Conservation (phyloP, 2,797 vertebrate species). For the Syngnathus acus region DNA sequence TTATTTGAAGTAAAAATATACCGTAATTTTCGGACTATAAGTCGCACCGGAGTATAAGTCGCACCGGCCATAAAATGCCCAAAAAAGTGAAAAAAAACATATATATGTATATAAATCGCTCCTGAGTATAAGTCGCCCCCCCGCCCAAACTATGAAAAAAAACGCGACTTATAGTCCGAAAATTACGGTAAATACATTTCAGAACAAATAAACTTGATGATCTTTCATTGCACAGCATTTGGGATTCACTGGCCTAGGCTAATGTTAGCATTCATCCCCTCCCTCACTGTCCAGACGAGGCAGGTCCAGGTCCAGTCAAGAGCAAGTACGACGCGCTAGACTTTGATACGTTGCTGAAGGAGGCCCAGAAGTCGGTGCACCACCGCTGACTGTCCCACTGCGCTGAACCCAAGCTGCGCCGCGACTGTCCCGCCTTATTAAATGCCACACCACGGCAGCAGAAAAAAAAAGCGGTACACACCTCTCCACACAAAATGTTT, state of each 20-base stretch:
- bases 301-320: conserved; percentile 78
- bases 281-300: conserved; percentile 65
- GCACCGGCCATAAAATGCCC: too few species aligned
- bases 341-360: conserved; percentile 97
- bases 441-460: conserved; percentile 38
- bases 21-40: too few species aligned
- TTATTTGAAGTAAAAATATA: too few species aligned
- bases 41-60: too few species aligned
- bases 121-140: too few species aligned
- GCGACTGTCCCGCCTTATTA: neutral
- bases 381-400: conserved; percentile 80
- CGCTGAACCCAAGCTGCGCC: conserved; percentile 27
- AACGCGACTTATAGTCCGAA: too few species aligned
- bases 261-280: neutral
- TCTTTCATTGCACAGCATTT: neutral
- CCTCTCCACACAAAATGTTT: conserved; percentile 92
- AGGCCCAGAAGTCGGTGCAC: conserved; percentile 96
- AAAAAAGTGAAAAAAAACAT: too few species aligned
- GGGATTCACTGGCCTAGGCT: neutral
- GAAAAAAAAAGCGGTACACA: conserved; percentile 75
- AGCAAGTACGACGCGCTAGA: conserved; percentile 98
- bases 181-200: too few species aligned
- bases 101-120: too few species aligned
- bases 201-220: too few species aligned
- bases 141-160: too few species aligned